These are phyloP conservation scores for Phenacoccus solenopsis DNA, from an alignment of 1,140 invertebrate species.

Conservation along the genomic window DNA sequence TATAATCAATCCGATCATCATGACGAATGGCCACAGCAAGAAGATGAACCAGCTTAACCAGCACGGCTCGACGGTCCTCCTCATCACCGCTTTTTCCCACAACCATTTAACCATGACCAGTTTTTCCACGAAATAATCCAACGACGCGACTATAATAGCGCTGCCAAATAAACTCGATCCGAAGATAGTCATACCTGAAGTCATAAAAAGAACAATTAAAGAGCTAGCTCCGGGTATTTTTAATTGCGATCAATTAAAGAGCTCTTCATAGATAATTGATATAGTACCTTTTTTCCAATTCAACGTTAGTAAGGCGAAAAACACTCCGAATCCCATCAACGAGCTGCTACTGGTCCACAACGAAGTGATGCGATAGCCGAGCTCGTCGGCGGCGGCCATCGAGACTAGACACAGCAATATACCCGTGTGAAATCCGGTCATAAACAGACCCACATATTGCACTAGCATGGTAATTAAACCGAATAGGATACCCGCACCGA, in stretches of 20 bases:
- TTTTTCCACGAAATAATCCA: slow-evolving; percentile 66
- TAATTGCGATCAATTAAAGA: neutral
- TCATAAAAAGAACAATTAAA: neutral
- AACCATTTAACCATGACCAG: slow-evolving; percentile 58
- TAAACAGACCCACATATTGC: slow-evolving; percentile 69
- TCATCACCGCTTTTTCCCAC: slow-evolving; percentile 37
- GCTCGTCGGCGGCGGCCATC: slow-evolving; percentile 42
- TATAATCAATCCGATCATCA: slow-evolving; percentile 49
- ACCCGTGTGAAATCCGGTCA: slow-evolving; percentile 69
- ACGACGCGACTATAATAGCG: slow-evolving; percentile 51
- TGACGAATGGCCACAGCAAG: slow-evolving; percentile 55
- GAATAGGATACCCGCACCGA: slow-evolving; percentile 60
- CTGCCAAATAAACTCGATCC: slow-evolving; percentile 65
- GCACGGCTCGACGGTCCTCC: slow-evolving; percentile 45
- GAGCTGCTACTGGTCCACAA: slow-evolving; percentile 56
- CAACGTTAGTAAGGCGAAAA: slow-evolving; percentile 56
- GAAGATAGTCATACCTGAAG: slow-evolving; percentile 51
- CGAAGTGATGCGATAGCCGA: slow-evolving; percentile 31
- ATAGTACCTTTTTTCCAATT: slow-evolving; percentile 53
- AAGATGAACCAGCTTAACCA: slow-evolving; percentile 65
- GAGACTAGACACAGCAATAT: slow-evolving; percentile 47
- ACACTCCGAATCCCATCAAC: slow-evolving; percentile 48
- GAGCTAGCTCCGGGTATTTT: neutral
- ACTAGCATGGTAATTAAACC: slow-evolving; percentile 69
- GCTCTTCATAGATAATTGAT: too few species aligned